phyloP scores from a whole-genome alignment of 2,797 vertebrate genomes.

The Falco biarmicus region DNA sequence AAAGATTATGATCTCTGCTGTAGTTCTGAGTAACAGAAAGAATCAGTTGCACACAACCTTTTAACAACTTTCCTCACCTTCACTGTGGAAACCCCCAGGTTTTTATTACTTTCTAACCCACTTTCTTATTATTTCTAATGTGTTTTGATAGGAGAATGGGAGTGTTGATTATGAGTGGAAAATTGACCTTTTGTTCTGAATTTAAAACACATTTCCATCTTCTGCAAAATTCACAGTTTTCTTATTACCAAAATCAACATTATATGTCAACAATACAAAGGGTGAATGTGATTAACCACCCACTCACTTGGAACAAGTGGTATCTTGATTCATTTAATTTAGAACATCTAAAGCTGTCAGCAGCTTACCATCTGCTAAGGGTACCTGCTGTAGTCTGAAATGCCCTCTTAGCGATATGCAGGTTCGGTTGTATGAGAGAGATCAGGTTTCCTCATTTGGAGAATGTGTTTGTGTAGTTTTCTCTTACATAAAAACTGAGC shows the following conservation, averaged over 20 bases:
- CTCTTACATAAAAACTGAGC: not conserved
- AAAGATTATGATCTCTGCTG: not conserved
- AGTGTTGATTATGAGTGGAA: not conserved
- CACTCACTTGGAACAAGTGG: constrained; percentile 45
- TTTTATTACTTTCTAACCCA: not conserved
- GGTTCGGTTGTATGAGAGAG: not conserved
- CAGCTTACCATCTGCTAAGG: constrained; percentile 45
- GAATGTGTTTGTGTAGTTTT: not conserved
- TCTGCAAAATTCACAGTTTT: not conserved
- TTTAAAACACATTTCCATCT: constrained; percentile 19
- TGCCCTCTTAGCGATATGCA: not conserved
- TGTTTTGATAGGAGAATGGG: not conserved
- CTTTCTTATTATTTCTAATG: not conserved
- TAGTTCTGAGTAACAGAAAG: not conserved
- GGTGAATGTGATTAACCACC: constrained; percentile 49
- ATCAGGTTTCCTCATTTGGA: not conserved
- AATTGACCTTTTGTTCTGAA: constrained; percentile 23
- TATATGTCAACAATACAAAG: constrained; percentile 46
- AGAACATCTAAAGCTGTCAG: constrained; percentile 30
- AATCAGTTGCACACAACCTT: not conserved
- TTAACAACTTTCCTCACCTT: not conserved
- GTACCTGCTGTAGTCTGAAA: constrained; percentile 27
- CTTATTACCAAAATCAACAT: constrained; percentile 45
- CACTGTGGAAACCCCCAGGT: not conserved
- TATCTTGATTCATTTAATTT: constrained; percentile 57